Evolutionary conservation across 2,888 invertebrate genomes (phyloP).

Genomic region (Spisula subtruncata): DNA sequence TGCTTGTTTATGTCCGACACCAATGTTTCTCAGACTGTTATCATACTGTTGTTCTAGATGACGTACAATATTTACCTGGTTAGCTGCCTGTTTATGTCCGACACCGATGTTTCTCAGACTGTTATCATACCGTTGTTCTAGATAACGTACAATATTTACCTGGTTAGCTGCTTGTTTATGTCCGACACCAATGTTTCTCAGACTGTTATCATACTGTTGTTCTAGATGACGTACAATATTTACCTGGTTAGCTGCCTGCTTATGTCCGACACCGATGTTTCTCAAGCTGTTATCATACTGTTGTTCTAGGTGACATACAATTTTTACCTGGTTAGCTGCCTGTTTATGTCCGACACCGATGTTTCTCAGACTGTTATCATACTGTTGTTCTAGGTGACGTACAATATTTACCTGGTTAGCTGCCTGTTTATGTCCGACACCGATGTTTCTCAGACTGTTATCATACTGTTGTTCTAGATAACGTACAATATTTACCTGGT

Average conservation of each 20-base stretch:
- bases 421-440: constrained; percentile 82
- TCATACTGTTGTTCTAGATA: constrained; percentile 83
- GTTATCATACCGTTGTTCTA: constrained; percentile 83
- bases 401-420: constrained; percentile 75
- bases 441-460: constrained; percentile 81
- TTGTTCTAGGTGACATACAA: constrained; percentile 78
- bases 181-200: constrained; percentile 82
- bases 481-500: constrained; percentile 75
- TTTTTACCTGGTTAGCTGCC: constrained; percentile 77
- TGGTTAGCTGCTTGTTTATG: constrained; percentile 80
- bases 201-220: constrained; percentile 82
- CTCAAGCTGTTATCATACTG: constrained; percentile 83
- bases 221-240: constrained; percentile 76
- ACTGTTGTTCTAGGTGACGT: constrained; percentile 79
- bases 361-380: constrained; percentile 81
- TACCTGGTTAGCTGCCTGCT: constrained; percentile 79
- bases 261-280: constrained; percentile 83
- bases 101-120: constrained; percentile 82
- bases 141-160: constrained; percentile 74
- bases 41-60: constrained; percentile 83
- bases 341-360: constrained; percentile 83
- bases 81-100: constrained; percentile 80
- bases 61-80: constrained; percentile 75
- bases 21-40: constrained; percentile 81
- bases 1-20: constrained; percentile 82